These are phyloP conservation scores for Lepidothrix coronata DNA, from an alignment of 2,113 vertebrate genomes.

Conservation along the genomic window DNA sequence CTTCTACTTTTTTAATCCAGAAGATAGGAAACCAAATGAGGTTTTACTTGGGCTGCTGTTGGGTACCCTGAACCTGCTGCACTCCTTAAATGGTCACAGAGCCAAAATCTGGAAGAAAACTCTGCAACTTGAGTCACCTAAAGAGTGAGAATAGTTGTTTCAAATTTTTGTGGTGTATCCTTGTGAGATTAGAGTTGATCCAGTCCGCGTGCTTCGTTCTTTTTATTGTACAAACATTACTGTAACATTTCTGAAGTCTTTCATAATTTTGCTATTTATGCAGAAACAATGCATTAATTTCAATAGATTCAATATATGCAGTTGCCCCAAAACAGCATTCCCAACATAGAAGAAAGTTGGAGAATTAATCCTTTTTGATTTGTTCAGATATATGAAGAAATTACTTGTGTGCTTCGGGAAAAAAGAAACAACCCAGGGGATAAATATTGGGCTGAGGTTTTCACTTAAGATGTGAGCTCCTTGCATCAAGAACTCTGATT, in stretches of 20 bases:
- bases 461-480: background rate
- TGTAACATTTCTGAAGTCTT: background rate
- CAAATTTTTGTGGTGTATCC: background rate
- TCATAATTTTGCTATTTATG: background rate
- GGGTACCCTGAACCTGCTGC: accelerated
- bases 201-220: background rate
- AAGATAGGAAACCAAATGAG: background rate
- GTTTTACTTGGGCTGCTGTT: background rate
- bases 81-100: background rate
- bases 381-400: background rate
- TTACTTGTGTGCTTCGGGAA: background rate
- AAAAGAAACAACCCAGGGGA: background rate
- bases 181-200: background rate
- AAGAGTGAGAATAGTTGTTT: background rate
- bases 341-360: background rate
- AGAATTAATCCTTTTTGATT: background rate
- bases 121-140: background rate
- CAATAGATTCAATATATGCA: background rate
- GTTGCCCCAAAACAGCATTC: background rate
- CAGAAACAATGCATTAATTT: background rate
- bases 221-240: background rate
- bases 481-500: background rate
- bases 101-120: background rate
- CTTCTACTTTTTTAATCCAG: background rate
- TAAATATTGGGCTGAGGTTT: background rate